A percentile compares a stretch with the other conserved stretches of the same genome.
Conservation (phyloP, 2,797 vertebrate species). For the Poeciliopsis paucimaculata region DNA sequence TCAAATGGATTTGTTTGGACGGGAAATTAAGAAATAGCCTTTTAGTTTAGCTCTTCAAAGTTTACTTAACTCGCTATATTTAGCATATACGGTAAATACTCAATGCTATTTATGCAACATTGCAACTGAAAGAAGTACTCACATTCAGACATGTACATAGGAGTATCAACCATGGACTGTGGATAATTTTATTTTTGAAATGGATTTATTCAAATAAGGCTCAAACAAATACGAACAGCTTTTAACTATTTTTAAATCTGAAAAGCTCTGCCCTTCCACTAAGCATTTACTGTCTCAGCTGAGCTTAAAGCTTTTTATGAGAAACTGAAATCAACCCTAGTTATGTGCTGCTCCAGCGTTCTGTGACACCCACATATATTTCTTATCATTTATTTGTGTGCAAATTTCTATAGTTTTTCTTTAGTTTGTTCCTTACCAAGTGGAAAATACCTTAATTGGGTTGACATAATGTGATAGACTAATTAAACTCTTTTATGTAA, state of each 20-base stretch:
- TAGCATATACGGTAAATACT: neutral
- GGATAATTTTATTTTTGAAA: neutral
- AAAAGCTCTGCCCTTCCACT: neutral
- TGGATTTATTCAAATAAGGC: neutral
- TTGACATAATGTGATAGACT: neutral
- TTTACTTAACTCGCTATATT: neutral
- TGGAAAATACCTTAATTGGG: neutral
- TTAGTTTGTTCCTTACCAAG: neutral
- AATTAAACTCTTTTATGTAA: neutral
- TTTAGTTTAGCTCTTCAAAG: neutral
- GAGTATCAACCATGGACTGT: neutral
- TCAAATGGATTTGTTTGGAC: neutral
- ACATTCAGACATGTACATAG: neutral
- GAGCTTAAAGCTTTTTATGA: neutral
- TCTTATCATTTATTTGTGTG: neutral
- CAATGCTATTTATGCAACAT: neutral
- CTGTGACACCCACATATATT: neutral
- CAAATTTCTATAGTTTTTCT: neutral
- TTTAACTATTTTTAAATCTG: neutral
- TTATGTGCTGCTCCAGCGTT: neutral
- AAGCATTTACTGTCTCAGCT: neutral
- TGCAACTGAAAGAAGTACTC: neutral
- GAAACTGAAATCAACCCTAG: neutral
- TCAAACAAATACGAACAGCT: neutral
- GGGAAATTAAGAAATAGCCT: no score